phyloP scores from a whole-genome alignment of 2,113 vertebrate genomes.

The Miniopterus natalensis region DNA sequence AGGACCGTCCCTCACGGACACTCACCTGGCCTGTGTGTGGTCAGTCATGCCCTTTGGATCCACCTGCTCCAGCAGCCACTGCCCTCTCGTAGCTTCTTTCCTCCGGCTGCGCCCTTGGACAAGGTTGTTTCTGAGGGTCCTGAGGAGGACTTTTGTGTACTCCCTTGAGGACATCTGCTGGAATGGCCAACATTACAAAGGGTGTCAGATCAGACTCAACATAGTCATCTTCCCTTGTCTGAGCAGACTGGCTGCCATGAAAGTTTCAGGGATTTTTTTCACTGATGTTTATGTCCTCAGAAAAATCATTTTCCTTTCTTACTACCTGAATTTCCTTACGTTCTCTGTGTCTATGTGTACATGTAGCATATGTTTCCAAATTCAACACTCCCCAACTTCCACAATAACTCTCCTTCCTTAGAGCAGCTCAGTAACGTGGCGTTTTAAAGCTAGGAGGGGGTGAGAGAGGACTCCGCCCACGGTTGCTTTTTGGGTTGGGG shows the following conservation, averaged over 20 bases:
- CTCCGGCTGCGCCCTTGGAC: slow-evolving; percentile 79
- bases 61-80: slow-evolving; percentile 52
- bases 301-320: neutral
- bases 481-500: neutral
- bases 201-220: neutral
- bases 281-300: neutral
- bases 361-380: neutral
- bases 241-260: neutral
- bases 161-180: slow-evolving; percentile 90
- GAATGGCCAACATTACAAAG: slow-evolving; percentile 14
- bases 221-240: neutral
- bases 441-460: neutral
- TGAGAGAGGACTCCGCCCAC: too few relatives aligned
- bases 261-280: neutral
- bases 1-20: neutral
- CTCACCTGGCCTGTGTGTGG: slow-evolving; percentile 67
- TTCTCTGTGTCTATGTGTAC: neutral
- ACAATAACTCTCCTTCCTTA: neutral
- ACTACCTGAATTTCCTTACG: neutral
- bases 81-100: slow-evolving; percentile 82
- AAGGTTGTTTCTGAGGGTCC: slow-evolving; percentile 85
- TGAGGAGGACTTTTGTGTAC: slow-evolving; percentile 87
- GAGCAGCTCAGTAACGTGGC: neutral
- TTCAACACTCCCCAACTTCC: neutral
- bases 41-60: neutral